These are phyloP conservation scores for Trinectes maculatus DNA, from an alignment of 2,113 vertebrate genomes.

Conservation along the genomic window DNA sequence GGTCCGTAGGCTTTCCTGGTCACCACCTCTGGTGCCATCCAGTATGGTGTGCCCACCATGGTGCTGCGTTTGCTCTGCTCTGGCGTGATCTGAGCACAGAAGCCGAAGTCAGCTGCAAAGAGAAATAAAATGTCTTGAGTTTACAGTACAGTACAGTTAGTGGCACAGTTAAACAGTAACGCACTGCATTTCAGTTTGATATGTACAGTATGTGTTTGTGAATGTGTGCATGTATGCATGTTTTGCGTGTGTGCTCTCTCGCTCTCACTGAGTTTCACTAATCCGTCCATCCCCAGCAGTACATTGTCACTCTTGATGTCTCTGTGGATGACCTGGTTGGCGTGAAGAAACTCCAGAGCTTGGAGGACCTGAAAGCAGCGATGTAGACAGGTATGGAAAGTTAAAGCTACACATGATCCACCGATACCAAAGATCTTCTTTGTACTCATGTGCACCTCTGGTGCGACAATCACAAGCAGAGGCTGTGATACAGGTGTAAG, in stretches of 20 bases:
- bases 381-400: constrained; percentile 7
- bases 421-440: no score
- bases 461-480: no score
- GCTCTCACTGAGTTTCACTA: constrained; percentile 96
- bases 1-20: constrained; percentile 97
- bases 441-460: no score
- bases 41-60: constrained; percentile 98
- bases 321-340: constrained; percentile 97
- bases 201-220: neutral
- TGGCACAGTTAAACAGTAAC: no score
- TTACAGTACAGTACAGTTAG: no score
- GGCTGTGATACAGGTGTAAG: no score
- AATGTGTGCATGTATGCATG: neutral
- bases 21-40: constrained; percentile 99
- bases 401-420: no score
- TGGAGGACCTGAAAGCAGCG: constrained; percentile 88
- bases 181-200: neutral
- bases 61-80: constrained; percentile 98
- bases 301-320: constrained; percentile 99
- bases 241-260: constrained; percentile 76
- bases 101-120: constrained; percentile 93
- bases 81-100: constrained; percentile 98
- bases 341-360: constrained; percentile 94
- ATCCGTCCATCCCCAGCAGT: constrained; percentile 96
- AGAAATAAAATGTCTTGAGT: neutral